Evolutionary conservation across 37 sponge, comb jelly and placozoan genomes (phyloP).

Genomic region (Hexactinellida sp.): DNA sequence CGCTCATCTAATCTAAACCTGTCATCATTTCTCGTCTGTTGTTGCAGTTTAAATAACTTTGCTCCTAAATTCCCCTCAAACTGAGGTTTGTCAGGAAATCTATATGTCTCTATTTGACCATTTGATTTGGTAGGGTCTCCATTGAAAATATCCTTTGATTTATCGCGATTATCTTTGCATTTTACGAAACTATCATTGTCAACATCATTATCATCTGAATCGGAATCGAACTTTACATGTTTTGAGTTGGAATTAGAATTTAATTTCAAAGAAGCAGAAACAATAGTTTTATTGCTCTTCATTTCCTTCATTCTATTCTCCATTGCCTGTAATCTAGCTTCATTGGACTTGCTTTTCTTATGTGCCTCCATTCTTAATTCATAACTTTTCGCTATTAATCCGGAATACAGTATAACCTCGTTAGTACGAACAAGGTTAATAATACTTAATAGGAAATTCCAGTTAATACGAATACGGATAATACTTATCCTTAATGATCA

Average conservation of each 20-base stretch:
- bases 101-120: neutral
- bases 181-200: too few relatives aligned
- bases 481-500: too few relatives aligned
- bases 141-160: neutral
- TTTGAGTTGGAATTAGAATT: neutral
- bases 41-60: neutral
- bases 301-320: neutral
- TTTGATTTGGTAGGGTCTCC: neutral
- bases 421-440: too few relatives aligned
- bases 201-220: slow-evolving; percentile 7
- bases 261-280: neutral
- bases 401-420: too few relatives aligned
- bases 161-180: neutral
- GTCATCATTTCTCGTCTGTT: neutral
- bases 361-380: neutral
- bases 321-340: slow-evolving; percentile 9
- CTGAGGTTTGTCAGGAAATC: neutral
- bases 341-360: neutral
- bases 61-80: neutral
- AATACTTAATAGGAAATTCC: too few relatives aligned
- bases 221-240: neutral
- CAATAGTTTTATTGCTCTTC: neutral
- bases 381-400: too few relatives aligned
- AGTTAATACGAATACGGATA: too few relatives aligned
- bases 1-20: neutral